phyloP scores from a whole-genome alignment of 2,797 vertebrate genomes.

The Typhlichthys eigenmanni region DNA sequence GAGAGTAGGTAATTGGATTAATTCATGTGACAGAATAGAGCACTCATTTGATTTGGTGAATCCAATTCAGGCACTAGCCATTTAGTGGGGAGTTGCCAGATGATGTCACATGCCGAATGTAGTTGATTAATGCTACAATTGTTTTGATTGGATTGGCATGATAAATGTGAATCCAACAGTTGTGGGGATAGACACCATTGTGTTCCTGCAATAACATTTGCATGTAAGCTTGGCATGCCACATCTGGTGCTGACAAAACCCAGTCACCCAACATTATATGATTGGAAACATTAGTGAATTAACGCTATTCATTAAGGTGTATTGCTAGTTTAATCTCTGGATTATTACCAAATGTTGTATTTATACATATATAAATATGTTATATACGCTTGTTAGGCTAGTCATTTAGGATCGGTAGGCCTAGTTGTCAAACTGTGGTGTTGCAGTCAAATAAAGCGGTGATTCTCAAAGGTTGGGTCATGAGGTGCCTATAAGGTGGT shows the following conservation, averaged over 20 bases:
- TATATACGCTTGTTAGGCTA: too few relatives aligned
- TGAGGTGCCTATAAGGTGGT: too few relatives aligned
- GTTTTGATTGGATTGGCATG: constrained; percentile 17
- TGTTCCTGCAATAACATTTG: constrained; percentile 36
- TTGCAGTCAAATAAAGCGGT: background rate
- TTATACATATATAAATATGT: too few relatives aligned
- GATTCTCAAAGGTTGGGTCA: too few relatives aligned
- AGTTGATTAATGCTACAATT: constrained; percentile 55
- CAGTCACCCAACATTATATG: constrained; percentile 8
- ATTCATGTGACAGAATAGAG: constrained; percentile 45
- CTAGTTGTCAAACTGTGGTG: background rate
- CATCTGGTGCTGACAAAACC: constrained; percentile 43
- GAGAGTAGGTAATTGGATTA: constrained; percentile 47
- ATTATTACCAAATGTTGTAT: background rate
- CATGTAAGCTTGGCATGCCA: constrained; percentile 30
- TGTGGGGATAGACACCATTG: constrained; percentile 22
- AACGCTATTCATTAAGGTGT: constrained; percentile 14
- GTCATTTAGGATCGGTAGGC: too few relatives aligned
- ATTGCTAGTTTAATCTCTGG: constrained; percentile 7
- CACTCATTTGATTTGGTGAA: constrained; percentile 56
- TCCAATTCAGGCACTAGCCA: constrained; percentile 19
- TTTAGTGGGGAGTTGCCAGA: constrained; percentile 40
- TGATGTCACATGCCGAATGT: constrained; percentile 45
- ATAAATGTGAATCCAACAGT: constrained; percentile 25
- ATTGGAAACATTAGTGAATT: constrained; percentile 39